Conservation (phyloP, 2,797 vertebrate species). For the Falco naumanni region DNA sequence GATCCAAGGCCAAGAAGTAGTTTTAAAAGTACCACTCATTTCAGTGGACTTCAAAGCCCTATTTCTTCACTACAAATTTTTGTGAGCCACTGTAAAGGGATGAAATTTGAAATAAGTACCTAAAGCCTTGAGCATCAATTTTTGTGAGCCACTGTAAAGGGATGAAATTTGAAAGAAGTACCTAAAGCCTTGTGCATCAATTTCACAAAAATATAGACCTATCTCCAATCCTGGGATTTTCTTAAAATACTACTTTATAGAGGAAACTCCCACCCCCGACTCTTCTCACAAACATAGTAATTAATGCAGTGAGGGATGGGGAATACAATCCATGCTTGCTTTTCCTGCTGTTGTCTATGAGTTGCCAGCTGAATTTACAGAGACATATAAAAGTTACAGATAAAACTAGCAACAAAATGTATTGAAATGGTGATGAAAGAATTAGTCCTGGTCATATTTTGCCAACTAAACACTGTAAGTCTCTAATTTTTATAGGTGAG, state of each 20-base stretch:
- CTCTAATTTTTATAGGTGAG: background rate
- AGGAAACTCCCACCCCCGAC: background rate
- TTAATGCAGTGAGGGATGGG: background rate
- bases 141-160: background rate
- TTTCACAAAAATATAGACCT: background rate
- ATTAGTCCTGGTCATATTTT: background rate
- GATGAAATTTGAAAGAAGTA: background rate
- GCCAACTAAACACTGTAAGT: fast-evolving
- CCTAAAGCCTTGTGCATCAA: background rate
- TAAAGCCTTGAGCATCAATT: background rate
- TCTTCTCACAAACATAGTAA: background rate
- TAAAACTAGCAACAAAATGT: background rate
- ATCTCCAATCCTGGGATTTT: background rate
- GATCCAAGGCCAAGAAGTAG: background rate
- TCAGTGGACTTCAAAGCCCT: background rate
- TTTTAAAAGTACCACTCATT: background rate
- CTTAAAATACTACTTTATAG: background rate
- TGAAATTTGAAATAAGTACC: background rate
- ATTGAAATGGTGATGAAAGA: background rate
- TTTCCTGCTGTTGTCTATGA: background rate
- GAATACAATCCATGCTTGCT: background rate
- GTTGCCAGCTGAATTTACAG: background rate
- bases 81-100: background rate
- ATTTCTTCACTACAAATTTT: background rate
- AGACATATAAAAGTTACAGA: background rate